Base-by-base conservation (phyloP, 2,888 invertebrate genomes). In the Drosophila paucipuncta region DNA sequence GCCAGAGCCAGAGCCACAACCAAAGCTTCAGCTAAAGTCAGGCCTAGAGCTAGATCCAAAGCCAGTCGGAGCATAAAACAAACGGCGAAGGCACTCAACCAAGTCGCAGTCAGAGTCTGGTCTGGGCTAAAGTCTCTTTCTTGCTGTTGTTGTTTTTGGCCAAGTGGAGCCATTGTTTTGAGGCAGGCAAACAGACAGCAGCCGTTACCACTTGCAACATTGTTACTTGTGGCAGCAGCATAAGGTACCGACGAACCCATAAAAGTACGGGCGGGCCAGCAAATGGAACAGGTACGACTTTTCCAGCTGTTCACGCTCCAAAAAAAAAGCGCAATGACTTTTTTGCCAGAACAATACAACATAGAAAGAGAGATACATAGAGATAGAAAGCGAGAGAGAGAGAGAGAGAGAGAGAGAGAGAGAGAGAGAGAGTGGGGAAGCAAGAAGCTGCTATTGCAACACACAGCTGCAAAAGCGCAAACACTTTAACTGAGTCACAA, bases 221-320 rank as follows among this genome's bases (percentile, higher is more conserved):
- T 78, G 71, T 50, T 75, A 64, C 68, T 73, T 73, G 75, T 74
- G 67, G 79, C 74, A 85, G 57, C 25, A 28, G 85, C 88, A 88
- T 84, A 88, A 85, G 86, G 90, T 83, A 90, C 85, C 78, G 73
- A 71, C 74, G 86, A 86, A 79, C 83, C 85, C 85, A 86, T 90
- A 86, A 88, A 86, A 86, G 90, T 86, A 89, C 85, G 83, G 85
- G 88, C 88, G 84, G 83, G 74, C 90, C 85, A 82, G 52, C 78
- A 85, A 90, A 85, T 85, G 90, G 90, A 85, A 81, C 85, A 90
- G 85, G 90, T 85, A 90, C 62, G 67, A 66, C 68, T 78, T 68
- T 57, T 68, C 81, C 82, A 85, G 89, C 85, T 86, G 90, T 86
- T 86, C 85, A 86, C 85, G 85, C 85, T 86, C 85, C 89, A 83